Conservation (phyloP, 2,113 vertebrate genomes). For the Dicrurus megarhynchus region DNA sequence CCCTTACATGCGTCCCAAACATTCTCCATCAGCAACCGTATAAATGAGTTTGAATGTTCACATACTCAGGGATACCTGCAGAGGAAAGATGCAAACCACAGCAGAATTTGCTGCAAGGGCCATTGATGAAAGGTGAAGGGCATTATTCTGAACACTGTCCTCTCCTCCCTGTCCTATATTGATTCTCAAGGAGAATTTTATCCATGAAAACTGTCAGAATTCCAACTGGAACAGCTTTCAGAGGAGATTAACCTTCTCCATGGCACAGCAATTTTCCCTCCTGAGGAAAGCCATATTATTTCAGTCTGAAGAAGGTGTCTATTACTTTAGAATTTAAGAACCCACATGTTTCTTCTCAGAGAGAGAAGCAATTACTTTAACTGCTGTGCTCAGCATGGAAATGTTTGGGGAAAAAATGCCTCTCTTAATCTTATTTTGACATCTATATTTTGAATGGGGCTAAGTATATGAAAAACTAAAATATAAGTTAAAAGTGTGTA, state of each 20-base stretch:
- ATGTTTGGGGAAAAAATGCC: constrained; percentile 23
- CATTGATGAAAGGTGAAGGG: neutral
- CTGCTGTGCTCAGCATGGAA: constrained; percentile 55
- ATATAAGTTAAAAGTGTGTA: neutral
- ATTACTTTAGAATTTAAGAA: constrained; percentile 66
- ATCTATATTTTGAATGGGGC: constrained; percentile 26
- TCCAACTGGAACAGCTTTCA: constrained; percentile 45
- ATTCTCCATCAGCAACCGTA: neutral
- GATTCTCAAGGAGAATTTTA: constrained; percentile 12
- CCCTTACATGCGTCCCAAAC: neutral
- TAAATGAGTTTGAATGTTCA: neutral
- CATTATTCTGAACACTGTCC: neutral
- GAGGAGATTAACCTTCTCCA: constrained; percentile 49
- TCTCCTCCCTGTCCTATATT: neutral
- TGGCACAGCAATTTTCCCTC: constrained; percentile 52
- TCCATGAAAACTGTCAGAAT: constrained; percentile 37
- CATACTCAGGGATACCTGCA: neutral
- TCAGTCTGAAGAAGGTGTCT: constrained; percentile 53
- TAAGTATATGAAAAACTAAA: constrained; percentile 17
- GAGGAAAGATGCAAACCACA: neutral
- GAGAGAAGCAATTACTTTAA: constrained; percentile 58
- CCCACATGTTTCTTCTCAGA: constrained; percentile 40
- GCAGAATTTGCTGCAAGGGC: neutral
- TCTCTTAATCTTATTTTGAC: constrained; percentile 60
- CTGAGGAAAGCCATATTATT: constrained; percentile 56